Base-by-base conservation (phyloP, 2,797 vertebrate species). In the Cyclopterus lumpus region DNA sequence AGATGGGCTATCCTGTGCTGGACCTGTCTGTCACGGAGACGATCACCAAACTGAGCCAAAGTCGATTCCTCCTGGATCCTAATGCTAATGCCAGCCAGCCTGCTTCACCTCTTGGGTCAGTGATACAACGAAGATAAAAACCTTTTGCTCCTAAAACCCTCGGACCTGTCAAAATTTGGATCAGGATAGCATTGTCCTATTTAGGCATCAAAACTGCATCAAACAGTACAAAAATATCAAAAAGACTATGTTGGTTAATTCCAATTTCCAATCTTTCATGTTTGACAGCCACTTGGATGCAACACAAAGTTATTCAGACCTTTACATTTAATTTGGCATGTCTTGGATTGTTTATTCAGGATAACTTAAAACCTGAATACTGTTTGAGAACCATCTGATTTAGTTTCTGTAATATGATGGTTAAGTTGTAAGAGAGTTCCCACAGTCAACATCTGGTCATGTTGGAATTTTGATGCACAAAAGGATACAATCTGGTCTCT, bases 1-100 rank as follows among this genome's bases (percentile, higher is more conserved):
- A 99, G 90, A 99, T 99, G 98, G 97, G 98, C 11, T 99, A 97
- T 64, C 98, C 98, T 60, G 93, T 99, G 44, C 58, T 99, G 42
- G 67, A 84, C 5, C 88, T 98, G 75, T 75, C 61, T n/a, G 66
- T 86, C 49, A 71, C 85, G n/a, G 83, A 28, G 4, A 28, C 46
- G 0, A 1, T 55, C 1, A 54, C 91, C 44, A 79, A 32, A 1
- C 66, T 99, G 26, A 94, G 0, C 8, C 98, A 99, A 77, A 92
- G 74, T 53, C 95, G 98, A 67, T 99, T 99, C 82, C 95, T 99
- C 20, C 86, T 98, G 91, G 97, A 99, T 88, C 88, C 96, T 32
- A 92, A 9, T 1, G 97, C 96, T 6, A 20, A 99, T 76, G n/a
- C 92, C 73, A 93, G 73, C 58, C 34, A 80, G 32, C 94, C 94